Percentiles rank a stretch among this genome's conserved stretches.
Conservation (phyloP, 2,888 invertebrate species). For the Hoplodrina ambigua region DNA sequence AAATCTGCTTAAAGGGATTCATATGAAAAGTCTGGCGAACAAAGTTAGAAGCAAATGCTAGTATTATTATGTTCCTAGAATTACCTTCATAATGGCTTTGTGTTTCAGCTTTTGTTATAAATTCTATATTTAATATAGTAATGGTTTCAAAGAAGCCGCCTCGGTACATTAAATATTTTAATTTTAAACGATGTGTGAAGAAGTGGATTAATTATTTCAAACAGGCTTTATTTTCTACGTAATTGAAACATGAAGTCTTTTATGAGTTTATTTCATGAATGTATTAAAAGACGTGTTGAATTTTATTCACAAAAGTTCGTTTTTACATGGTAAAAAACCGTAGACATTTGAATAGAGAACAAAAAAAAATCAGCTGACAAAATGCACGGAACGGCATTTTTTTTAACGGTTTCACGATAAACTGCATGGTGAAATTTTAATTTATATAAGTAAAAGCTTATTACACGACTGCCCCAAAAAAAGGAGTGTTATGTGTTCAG, state of each 20-base stretch:
- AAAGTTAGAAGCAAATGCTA: too few species aligned
- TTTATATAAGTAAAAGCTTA: too few species aligned
- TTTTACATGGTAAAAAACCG: background rate
- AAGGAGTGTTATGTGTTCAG: too few species aligned
- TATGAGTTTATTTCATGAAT: background rate
- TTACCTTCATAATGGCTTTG: background rate
- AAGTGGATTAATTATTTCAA: background rate
- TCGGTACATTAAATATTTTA: background rate
- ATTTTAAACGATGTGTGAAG: background rate
- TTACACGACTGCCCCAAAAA: too few species aligned
- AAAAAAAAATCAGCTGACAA: too few species aligned
- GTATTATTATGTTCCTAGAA: background rate
- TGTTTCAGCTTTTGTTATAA: background rate
- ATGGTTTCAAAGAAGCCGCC: background rate
- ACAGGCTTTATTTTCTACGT: background rate
- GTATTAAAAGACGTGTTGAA: too few species aligned
- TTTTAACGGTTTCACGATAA: too few species aligned
- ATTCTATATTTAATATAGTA: background rate
- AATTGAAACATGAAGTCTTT: background rate
- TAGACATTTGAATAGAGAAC: background rate
- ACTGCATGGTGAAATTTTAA: too few species aligned
- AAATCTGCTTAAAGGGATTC: too few species aligned
- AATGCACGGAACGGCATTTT: too few species aligned
- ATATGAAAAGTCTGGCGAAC: too few species aligned
- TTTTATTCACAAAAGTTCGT: too few species aligned